Base-by-base conservation (phyloP, 2,113 vertebrate species). In the Cheilinus undulatus region DNA sequence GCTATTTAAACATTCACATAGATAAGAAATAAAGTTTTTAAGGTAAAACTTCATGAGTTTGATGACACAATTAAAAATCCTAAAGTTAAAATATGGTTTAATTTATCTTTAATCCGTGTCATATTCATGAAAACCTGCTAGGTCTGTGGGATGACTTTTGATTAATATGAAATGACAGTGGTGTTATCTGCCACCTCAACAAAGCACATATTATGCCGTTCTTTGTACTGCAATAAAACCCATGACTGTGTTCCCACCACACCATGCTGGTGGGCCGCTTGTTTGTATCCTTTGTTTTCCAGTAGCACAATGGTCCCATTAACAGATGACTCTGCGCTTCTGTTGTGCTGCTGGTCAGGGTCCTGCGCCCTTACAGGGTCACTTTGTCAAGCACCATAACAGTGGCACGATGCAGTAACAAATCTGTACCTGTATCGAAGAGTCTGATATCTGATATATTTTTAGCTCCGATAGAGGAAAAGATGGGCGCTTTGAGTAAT, bases 241-340 rank as follows among this genome's bases (percentile, higher is more conserved):
- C 72, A 65, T 78, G 70, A 64, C 75, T 69, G 68, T 73, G 64
- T 19, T 42, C 40, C 17, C 17, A 17, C 40, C 40, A 17, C 40
- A 42, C 40, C 40, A 19, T 6, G 30, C 78, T 67, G 48, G 38
- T 38, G n/a, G 59, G 63, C 50, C 10, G 73, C 53, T 76, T 54
- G 51, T 36, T 53, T 49, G 22, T 64, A 22, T 85, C 86, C 82
- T 86, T 88, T 92, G 87, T 91, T 74, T 60, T 40, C 34, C 51
- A 46, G 17, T 54, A 68, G 68, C 49, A 91, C 89, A 92, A 90
- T 85, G 76, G 76, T 65, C 38, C 64, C 54, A 65, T 74, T 84
- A 87, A 80, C 83, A 69, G 85, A 90, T 90, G 89, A 92, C 84
- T 86, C 67, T 49, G 89, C 84, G 0, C 57, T 92, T 88, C 84